Conservation (phyloP, 2,797 vertebrate species). For the Schizothorax lantsangensis region DNA sequence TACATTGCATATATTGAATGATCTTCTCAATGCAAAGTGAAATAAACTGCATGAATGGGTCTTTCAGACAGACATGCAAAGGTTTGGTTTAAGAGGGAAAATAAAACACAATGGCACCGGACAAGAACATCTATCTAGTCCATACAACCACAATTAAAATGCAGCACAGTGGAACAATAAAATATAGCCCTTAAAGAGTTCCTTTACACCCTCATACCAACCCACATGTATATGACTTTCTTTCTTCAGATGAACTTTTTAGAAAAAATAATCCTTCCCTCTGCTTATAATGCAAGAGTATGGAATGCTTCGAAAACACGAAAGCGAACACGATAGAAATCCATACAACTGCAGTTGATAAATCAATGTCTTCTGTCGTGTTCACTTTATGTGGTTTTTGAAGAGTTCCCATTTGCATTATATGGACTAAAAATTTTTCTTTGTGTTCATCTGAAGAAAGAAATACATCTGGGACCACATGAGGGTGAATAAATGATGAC, state of each 20-base stretch:
- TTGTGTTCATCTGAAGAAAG: not conserved
- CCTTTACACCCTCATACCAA: not conserved
- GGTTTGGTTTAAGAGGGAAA: not conserved
- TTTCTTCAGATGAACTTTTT: no score
- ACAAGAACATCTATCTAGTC: not conserved
- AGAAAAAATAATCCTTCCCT: not conserved
- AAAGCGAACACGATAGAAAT: not conserved
- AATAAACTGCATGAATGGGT: not conserved
- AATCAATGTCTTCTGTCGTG: not conserved
- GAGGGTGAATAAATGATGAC: not conserved
- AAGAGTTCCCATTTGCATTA: not conserved
- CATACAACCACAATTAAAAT: no score
- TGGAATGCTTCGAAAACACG: not conserved
- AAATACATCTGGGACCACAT: not conserved
- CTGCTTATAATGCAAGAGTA: not conserved
- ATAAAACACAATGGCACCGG: not conserved
- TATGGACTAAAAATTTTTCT: not conserved
- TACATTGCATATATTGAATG: not conserved
- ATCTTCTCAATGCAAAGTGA: not conserved
- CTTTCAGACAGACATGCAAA: not conserved
- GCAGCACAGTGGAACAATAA: no score
- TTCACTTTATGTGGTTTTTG: not conserved
- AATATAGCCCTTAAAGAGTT: no score
- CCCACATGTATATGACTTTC: not conserved
- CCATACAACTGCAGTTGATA: not conserved